Evolutionary conservation across 2,797 vertebrate genomes (phyloP).

Genomic region (Phaenicophaeus curvirostris): DNA sequence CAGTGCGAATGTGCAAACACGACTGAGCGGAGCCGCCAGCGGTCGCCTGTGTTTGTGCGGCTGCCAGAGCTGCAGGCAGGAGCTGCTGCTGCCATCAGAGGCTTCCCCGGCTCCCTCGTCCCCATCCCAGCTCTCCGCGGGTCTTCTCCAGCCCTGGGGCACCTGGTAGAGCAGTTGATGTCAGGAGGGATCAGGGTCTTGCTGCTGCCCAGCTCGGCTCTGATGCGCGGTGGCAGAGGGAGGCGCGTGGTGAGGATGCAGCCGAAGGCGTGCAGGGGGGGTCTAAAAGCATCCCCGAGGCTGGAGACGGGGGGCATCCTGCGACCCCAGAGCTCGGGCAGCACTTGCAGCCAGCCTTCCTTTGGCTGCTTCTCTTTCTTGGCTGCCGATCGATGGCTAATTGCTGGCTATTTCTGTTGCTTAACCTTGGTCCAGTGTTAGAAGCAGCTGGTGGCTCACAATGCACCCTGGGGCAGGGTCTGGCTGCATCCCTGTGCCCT

Average conservation of each 20-base stretch:
- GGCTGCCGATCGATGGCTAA: neutral
- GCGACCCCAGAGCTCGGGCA: fast-evolving
- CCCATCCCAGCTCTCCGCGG: neutral
- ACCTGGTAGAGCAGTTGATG: fast-evolving
- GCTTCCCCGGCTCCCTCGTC: neutral
- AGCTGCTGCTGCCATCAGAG: neutral
- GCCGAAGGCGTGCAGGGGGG: fast-evolving
- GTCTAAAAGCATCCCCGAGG: neutral
- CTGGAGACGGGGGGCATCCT: neutral
- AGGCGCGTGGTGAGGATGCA: fast-evolving
- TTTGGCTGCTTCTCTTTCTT: neutral
- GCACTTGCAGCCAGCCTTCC: neutral
- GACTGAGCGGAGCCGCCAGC: neutral
- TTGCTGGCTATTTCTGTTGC: neutral
- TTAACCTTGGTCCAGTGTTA: neutral
- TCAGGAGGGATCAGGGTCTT: no score
- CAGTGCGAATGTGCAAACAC: neutral
- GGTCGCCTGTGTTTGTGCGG: neutral
- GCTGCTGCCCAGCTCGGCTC: neutral
- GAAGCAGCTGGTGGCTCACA: neutral
- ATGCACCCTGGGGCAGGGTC: fast-evolving
- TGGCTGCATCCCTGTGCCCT: fast-evolving
- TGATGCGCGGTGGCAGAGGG: fast-evolving
- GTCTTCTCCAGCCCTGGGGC: neutral
- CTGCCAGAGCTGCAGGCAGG: neutral